Evolutionary conservation across 1,140 invertebrate genomes (phyloP).

Genomic region (Nylanderia fulva): DNA sequence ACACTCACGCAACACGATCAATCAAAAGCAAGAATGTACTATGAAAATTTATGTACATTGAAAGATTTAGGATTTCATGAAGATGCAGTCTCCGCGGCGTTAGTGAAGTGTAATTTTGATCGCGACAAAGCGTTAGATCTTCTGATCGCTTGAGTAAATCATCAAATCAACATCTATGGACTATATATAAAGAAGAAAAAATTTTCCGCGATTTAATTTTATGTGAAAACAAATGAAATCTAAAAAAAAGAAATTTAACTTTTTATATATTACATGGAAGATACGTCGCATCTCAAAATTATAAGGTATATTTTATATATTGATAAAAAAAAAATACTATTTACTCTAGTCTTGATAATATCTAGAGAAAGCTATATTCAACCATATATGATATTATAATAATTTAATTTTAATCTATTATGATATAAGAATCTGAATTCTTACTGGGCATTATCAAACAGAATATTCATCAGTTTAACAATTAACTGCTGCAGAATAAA

Average conservation of each 20-base stretch:
- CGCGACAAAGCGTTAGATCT: slow-evolving; percentile 94
- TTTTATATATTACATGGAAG: slow-evolving; percentile 39
- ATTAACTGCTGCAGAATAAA: slow-evolving; percentile 6
- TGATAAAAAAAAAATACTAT: slow-evolving; percentile 29
- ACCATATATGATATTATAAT: background rate
- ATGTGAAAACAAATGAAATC: background rate
- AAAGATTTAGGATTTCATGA: slow-evolving; percentile 94
- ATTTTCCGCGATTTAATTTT: slow-evolving; percentile 33
- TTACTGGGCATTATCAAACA: slow-evolving; percentile 43
- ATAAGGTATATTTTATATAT: slow-evolving; percentile 55
- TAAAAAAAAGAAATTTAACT: background rate
- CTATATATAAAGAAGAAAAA: background rate
- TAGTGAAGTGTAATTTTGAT: slow-evolving; percentile 92
- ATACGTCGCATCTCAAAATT: slow-evolving; percentile 2
- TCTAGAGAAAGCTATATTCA: background rate
- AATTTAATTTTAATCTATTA: slow-evolving; percentile 27
- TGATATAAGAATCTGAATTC: background rate
- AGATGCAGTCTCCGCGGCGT: slow-evolving; percentile 90
- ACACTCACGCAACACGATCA: slow-evolving; percentile 84
- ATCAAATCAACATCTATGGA: background rate
- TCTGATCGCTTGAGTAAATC: slow-evolving; percentile 89
- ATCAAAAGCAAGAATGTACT: slow-evolving; percentile 85
- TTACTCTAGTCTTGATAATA: slow-evolving; percentile 42
- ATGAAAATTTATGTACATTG: slow-evolving; percentile 89
- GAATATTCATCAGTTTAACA: background rate